Evolutionary conservation across 2,888 invertebrate species (phyloP).

Genomic region (Bimastos eiseni): DNA sequence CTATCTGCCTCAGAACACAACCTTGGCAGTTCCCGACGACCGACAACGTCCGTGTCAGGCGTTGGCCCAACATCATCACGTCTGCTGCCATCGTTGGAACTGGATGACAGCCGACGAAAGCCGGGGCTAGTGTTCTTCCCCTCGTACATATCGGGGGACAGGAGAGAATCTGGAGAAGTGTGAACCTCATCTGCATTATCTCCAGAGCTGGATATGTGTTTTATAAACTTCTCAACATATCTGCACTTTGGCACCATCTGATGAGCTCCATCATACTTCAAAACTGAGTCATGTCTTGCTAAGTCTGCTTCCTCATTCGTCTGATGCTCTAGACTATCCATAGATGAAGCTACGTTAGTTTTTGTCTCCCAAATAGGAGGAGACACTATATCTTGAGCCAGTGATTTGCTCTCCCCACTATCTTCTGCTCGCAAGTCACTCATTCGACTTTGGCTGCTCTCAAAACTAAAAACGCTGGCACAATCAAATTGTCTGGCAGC

Average conservation of each 20-base stretch:
- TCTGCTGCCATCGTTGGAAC: neutral
- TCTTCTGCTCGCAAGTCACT: neutral
- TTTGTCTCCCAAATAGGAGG: slow-evolving; percentile 3
- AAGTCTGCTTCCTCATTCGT: neutral
- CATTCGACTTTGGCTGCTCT: neutral
- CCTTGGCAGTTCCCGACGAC: neutral
- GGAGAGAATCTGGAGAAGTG: neutral
- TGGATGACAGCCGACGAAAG: slow-evolving; percentile 20
- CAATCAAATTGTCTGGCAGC: neutral
- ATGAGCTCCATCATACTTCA: neutral
- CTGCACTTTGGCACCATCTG: neutral
- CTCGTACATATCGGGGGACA: neutral
- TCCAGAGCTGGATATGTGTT: neutral
- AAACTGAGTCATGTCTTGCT: neutral
- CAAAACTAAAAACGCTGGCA: slow-evolving; percentile 13
- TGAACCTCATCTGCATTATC: neutral
- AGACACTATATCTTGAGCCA: neutral
- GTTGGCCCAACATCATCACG: neutral
- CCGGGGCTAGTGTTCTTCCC: neutral
- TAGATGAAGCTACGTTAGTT: neutral
- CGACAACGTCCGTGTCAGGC: neutral
- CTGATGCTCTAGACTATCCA: neutral
- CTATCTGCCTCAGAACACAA: neutral
- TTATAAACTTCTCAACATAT: neutral
- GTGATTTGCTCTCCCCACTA: neutral